Conservation (phyloP, 1,140 invertebrate species). For the Rhizoglyphus robini region DNA sequence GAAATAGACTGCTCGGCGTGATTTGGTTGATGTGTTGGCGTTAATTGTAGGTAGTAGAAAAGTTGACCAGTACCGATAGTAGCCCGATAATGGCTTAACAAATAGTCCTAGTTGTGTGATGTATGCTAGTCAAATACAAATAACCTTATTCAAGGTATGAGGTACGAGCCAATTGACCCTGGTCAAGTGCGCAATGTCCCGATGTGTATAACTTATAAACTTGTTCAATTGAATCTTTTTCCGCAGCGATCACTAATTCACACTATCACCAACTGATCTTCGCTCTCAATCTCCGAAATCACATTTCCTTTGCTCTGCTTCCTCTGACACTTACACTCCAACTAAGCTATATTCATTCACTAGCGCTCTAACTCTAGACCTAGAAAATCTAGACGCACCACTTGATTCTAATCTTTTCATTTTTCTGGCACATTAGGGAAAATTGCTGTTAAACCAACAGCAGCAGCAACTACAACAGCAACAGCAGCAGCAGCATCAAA, state of each 20-base stretch:
- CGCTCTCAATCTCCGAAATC: neutral
- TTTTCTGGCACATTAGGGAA: neutral
- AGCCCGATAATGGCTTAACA: no score
- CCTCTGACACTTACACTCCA: neutral
- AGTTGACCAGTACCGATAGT: no score
- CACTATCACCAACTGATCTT: neutral
- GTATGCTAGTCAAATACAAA: no score
- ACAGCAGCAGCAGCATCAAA: neutral
- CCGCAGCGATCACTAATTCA: neutral
- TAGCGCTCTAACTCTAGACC: neutral
- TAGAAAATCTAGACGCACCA: neutral
- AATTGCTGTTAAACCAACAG: neutral
- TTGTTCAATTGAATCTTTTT: neutral
- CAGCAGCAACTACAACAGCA: neutral
- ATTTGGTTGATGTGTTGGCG: no score
- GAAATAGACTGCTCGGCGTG: no score
- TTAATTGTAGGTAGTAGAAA: no score
- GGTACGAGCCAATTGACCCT: no score
- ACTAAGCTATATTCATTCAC: neutral
- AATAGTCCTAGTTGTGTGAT: no score
- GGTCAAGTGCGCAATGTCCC: no score
- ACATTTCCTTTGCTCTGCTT: slow-evolving; percentile 19
- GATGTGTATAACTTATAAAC: no score
- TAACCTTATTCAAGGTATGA: no score
- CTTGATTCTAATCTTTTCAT: neutral